Conservation (phyloP, 2,888 invertebrate species). For the Mimachlamys varia region DNA sequence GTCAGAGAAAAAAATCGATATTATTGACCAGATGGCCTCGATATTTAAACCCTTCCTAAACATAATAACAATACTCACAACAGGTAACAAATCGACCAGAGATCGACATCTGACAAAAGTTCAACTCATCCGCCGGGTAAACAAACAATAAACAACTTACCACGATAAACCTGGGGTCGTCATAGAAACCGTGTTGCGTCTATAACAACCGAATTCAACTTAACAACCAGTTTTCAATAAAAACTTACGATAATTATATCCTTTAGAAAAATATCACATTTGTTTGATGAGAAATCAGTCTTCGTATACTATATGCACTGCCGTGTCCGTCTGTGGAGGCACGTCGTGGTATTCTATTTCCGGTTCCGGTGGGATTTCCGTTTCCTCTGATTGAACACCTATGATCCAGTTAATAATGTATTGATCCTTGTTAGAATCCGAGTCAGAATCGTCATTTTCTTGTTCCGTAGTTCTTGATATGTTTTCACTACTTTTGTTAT, state of each 20-base stretch:
- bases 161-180: neutral
- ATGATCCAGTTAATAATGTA: slow-evolving; percentile 64
- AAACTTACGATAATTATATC: slow-evolving; percentile 2
- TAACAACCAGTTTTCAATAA: neutral
- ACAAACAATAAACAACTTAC: slow-evolving; percentile 31
- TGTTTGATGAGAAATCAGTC: slow-evolving; percentile 54
- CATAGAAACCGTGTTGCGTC: neutral
- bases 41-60: neutral
- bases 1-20: neutral
- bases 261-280: neutral
- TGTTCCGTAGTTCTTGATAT: slow-evolving; percentile 41
- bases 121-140: neutral
- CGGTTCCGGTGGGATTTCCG: slow-evolving; percentile 61
- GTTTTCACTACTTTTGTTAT: slow-evolving; percentile 50
- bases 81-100: slow-evolving; percentile 22
- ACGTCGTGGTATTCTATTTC: slow-evolving; percentile 62
- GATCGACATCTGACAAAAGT: neutral
- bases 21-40: neutral
- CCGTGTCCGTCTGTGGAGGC: slow-evolving; percentile 65
- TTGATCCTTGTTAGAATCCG: slow-evolving; percentile 60
- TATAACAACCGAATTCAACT: neutral
- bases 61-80: neutral
- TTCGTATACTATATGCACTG: slow-evolving; percentile 64
- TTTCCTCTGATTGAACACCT: slow-evolving; percentile 58
- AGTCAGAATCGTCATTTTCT: slow-evolving; percentile 58